Evolutionary conservation across 2,888 invertebrate species (phyloP), one percentile per base, ranked within the genome.

Genomic region (Plagiodera versicolora): DNA sequence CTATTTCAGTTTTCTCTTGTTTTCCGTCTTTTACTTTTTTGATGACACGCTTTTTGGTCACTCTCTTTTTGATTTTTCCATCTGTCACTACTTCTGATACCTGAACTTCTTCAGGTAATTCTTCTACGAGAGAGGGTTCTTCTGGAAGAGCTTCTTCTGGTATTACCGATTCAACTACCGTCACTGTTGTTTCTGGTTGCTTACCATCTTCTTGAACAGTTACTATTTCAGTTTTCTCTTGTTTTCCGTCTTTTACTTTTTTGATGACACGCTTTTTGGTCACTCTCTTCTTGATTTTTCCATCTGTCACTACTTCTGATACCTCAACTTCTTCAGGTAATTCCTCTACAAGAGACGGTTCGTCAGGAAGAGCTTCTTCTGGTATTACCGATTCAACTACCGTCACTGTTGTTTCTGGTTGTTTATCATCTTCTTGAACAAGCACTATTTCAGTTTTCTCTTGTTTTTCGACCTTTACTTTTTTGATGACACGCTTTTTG

Each of bases 361-460:
- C 24, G 47, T 61, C 53, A 66, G 58, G 51, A 39, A 58, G 69
- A 35, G 70, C 52, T 61, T 67, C 67, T 49, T 62, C 64, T 19
- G 66, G 58, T 19, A 60, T 53, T 60, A 68, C 67, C 62, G 56
- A 28, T 69, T 71, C 66, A 18, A 64, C 55, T 65, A 71, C 24
- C 70, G 66, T 47, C 9, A 47, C 47, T 8, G 47, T 47, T 16
- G 47, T 47, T 32, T 72, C 79, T 2, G 77, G 77, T 61, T 78
- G 80, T 50, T 61, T 65, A 14, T 64, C 65, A 19, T 67, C 65
- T 50, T 61, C 58, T 63, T 82, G 80, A 50, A 80, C 72, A 0
- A 81, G 79, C 4, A 76, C 74, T 72, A 82, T 81, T 81, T 84
- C 78, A 35, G 79, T 76, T 0, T 72, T 68, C 69, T 77, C 72